phyloP scores from a whole-genome alignment of 2,797 vertebrate genomes.

The Hypotaenidia philippensis region DNA sequence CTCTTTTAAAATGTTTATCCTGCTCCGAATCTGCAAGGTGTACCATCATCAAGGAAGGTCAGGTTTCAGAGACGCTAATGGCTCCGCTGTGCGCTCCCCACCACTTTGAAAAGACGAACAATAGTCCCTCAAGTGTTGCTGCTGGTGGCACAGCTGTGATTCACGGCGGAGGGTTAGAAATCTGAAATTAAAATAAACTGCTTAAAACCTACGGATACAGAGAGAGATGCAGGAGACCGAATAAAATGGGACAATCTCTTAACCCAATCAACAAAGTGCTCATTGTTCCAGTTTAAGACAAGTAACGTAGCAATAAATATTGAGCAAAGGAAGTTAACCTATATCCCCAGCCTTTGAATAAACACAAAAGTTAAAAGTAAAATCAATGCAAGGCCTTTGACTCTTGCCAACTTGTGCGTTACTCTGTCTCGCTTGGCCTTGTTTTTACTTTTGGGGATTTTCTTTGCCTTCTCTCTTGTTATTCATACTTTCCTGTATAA shows the following conservation, averaged over 20 bases:
- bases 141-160: slow-evolving; percentile 22
- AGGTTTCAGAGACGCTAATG: background rate
- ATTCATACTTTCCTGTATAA: background rate
- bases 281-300: slow-evolving; percentile 65
- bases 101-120: slow-evolving; percentile 28
- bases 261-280: slow-evolving; percentile 63
- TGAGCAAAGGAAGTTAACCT: slow-evolving; percentile 72
- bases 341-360: slow-evolving; percentile 68
- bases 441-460: slow-evolving; percentile 46
- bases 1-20: slow-evolving; percentile 48
- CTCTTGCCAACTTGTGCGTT: slow-evolving; percentile 43
- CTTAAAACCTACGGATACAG: slow-evolving; percentile 29
- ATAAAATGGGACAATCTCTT: slow-evolving; percentile 33
- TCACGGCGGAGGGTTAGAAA: background rate
- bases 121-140: slow-evolving; percentile 52
- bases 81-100: background rate
- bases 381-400: slow-evolving; percentile 51
- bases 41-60: slow-evolving; percentile 30
- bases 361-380: slow-evolving; percentile 62
- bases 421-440: background rate
- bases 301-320: slow-evolving; percentile 67
- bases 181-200: slow-evolving; percentile 71
- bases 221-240: slow-evolving; percentile 10
- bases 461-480: slow-evolving; percentile 20
- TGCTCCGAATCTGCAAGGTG: background rate